These are phyloP conservation scores for Brachyalestes nurse DNA, from an alignment of 2,797 vertebrate species.

Conservation along the genomic window DNA sequence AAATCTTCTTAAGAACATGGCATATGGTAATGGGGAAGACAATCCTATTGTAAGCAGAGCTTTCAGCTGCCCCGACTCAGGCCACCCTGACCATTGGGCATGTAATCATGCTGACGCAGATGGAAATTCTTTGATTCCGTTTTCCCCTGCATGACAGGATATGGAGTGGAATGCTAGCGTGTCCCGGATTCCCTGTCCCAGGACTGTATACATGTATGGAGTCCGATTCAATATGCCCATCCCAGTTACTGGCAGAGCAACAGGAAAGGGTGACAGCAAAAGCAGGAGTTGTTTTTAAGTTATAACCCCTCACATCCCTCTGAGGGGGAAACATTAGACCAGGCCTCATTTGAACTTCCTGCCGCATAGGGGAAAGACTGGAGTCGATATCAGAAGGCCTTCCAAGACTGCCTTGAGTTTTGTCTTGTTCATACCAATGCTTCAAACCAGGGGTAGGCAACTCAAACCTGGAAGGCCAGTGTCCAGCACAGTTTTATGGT, in stretches of 20 bases:
- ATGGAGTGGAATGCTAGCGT: conserved; percentile 67
- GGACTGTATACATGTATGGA: conserved; percentile 61
- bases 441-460: too few species aligned
- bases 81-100: conserved; percentile 39
- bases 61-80: conserved; percentile 5
- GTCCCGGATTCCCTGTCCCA: conserved; percentile 54
- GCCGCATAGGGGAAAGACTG: conserved; percentile 1
- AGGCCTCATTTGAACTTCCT: conserved; percentile 64
- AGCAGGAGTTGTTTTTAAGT: conserved; percentile 54
- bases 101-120: conserved; percentile 62
- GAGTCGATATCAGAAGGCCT: not conserved
- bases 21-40: not conserved
- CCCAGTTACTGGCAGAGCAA: conserved; percentile 59
- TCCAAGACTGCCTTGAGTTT: conserved; percentile 22
- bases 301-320: conserved; percentile 61
- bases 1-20: not conserved
- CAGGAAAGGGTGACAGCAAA: conserved; percentile 70
- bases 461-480: too few species aligned
- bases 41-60: not conserved
- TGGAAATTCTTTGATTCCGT: conserved; percentile 61
- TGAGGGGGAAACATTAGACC: conserved; percentile 63
- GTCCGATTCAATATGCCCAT: conserved; percentile 48
- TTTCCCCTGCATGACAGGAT: conserved; percentile 60
- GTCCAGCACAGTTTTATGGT: too few species aligned
- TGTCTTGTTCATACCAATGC: not conserved